Evolutionary conservation across 2,797 vertebrate genomes (phyloP).

Genomic region (Argya squamiceps): DNA sequence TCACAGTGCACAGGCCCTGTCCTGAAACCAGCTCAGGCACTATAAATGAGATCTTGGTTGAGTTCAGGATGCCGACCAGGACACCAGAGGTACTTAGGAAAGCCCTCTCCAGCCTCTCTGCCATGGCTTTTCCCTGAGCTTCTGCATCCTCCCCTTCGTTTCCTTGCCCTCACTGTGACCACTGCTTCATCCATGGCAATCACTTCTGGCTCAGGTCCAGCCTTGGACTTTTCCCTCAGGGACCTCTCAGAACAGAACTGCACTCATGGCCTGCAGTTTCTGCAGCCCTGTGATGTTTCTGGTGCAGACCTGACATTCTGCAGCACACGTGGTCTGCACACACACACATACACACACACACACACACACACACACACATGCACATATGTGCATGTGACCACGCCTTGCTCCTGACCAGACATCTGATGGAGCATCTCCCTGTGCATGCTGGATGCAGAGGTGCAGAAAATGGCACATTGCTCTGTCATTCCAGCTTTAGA

Average conservation of each 20-base stretch:
- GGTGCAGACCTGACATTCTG: not conserved
- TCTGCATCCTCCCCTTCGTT: not conserved
- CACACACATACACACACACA: not conserved
- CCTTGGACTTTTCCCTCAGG: not conserved
- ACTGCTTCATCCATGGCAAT: not conserved
- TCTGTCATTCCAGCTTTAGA: not conserved
- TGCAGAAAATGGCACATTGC: not conserved
- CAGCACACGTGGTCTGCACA: not conserved
- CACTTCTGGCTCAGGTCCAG: not conserved
- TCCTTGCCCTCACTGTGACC: not conserved
- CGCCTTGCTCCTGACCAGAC: rapidly evolving
- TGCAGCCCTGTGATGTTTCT: rapidly evolving
- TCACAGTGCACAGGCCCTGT: not conserved
- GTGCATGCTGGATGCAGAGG: not conserved
- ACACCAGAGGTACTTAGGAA: not conserved
- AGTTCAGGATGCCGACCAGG: rapidly evolving
- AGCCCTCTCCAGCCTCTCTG: not conserved
- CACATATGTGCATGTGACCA: rapidly evolving
- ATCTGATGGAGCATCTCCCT: not conserved
- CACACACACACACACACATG: rapidly evolving
- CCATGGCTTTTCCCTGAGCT: not conserved
- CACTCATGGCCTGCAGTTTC: not conserved
- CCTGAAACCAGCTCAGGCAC: not conserved
- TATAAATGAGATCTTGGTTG: not conserved
- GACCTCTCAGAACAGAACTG: rapidly evolving